Conservation (phyloP, 2,888 invertebrate genomes). For the Heterodera filipjevi region DNA sequence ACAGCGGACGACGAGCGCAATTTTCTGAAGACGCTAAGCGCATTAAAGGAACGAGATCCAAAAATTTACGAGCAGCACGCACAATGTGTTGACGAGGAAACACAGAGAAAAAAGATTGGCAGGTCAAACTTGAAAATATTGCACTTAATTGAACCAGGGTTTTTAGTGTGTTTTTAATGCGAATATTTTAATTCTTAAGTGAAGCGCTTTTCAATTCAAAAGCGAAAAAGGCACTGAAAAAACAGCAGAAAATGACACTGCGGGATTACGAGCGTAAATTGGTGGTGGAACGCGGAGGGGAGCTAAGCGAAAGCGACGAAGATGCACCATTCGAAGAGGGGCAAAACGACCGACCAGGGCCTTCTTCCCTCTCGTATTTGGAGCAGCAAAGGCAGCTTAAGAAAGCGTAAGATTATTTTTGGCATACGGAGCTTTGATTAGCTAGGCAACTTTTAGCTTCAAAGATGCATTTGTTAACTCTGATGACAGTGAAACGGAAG, state of each 20-base stretch:
- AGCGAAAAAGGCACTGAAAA: conserved; percentile 63
- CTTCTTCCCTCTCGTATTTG: not conserved
- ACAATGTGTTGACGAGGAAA: not conserved
- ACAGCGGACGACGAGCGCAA: conserved; percentile 78
- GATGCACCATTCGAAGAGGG: conserved; percentile 62
- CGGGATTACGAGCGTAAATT: conserved; percentile 80
- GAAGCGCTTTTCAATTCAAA: not conserved
- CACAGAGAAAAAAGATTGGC: not conserved
- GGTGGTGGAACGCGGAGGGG: conserved; percentile 75
- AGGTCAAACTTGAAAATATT: too few species aligned
- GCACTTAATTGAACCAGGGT: too few species aligned
- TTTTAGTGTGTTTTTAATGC: too few species aligned
- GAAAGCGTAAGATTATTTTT: not conserved
- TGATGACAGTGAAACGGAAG: conserved; percentile 67
- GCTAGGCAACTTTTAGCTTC: conserved; percentile 29
- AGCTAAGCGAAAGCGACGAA: conserved; percentile 66
- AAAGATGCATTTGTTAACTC: conserved; percentile 24
- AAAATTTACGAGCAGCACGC: conserved; percentile 58
- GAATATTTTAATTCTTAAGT: not conserved
- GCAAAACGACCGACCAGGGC: conserved; percentile 71
- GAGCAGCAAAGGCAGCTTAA: not conserved
- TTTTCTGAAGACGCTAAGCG: conserved; percentile 83
- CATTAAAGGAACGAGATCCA: conserved; percentile 77
- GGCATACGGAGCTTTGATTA: too few species aligned
- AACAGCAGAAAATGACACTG: conserved; percentile 73